Conservation (phyloP, 2,113 vertebrate species). For the Pituophis catenifer region DNA sequence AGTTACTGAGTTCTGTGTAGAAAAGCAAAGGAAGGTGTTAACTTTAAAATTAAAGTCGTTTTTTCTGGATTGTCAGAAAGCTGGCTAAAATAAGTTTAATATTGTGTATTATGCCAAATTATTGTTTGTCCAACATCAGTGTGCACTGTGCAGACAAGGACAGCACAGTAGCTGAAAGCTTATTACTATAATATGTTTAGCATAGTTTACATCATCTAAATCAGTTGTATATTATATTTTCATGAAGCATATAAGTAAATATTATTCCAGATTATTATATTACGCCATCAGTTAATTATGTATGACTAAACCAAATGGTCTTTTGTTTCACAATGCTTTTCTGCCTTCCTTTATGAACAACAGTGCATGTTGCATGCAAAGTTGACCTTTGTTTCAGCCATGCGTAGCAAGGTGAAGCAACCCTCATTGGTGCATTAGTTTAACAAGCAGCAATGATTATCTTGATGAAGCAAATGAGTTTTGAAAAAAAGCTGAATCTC, state of each 20-base stretch:
- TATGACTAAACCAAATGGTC: not conserved
- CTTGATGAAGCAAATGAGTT: not conserved
- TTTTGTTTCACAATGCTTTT: not conserved
- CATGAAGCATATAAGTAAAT: not conserved
- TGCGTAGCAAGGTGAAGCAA: not conserved
- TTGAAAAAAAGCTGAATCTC: not conserved
- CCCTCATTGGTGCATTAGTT: not conserved
- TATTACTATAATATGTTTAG: not conserved
- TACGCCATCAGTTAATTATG: not conserved
- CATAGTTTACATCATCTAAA: not conserved
- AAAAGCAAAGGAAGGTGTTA: not conserved
- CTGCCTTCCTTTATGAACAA: not conserved
- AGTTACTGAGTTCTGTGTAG: not conserved
- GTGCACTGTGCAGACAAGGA: not conserved
- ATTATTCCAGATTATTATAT: not conserved
- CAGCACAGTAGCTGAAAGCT: not conserved
- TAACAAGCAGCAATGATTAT: not conserved
- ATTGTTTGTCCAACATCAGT: not conserved
- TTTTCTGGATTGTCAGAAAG: not conserved
- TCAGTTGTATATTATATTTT: not conserved
- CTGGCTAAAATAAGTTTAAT: not conserved
- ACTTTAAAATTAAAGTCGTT: not conserved
- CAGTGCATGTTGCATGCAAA: not conserved
- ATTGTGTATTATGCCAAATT: not conserved
- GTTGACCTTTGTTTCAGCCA: not conserved